Evolutionary conservation across 1,140 invertebrate species (phyloP), one percentile per base, ranked within the genome.

Genomic region (Calosoma granatense): DNA sequence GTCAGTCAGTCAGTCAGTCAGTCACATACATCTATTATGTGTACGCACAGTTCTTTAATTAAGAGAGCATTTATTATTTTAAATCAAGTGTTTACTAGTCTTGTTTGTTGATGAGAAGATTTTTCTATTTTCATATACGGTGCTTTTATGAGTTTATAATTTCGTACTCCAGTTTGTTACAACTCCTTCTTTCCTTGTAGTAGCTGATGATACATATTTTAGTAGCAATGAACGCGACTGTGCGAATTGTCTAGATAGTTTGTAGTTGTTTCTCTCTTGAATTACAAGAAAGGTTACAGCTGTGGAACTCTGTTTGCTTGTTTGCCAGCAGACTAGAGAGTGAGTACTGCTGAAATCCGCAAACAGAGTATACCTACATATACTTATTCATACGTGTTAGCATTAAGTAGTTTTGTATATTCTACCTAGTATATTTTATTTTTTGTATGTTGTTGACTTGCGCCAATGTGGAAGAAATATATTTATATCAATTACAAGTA

Each of bases 381-480:
- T 47, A 47, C 41, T 47, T 47, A 47, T 47, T 47, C 17, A 47
- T 47, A 17, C 17, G 41, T 47, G 26, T 47, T 47, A 47, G 41
- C 6, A 47, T 55, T 61, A 59, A 56, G 56, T 65, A 65, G 63
- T 62, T 67, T 67, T 65, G 63, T 57, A 60, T 55, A 59, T 63
- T 66, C 65, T 66, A 66, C 64, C 66, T 65, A 64, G 58, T 59
- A 62, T 62, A 62, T 63, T 61, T 62, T 69, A 65, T 69, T 66
- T 69, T 69, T 69, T 69, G 64, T 68, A 68, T 70, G 66, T 70
- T 70, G 68, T 68, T 70, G 67, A 70, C 68, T 70, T 70, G 68
- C 63, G 68, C 68, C 68, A 70, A 67, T 68, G 68, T 70, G 68
- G 68, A 70, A 67, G 59, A 67, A 70, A 70, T 70, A 70, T 70